phyloP scores from a whole-genome alignment of 1,140 invertebrate genomes.

The Caerostris darwini region DNA sequence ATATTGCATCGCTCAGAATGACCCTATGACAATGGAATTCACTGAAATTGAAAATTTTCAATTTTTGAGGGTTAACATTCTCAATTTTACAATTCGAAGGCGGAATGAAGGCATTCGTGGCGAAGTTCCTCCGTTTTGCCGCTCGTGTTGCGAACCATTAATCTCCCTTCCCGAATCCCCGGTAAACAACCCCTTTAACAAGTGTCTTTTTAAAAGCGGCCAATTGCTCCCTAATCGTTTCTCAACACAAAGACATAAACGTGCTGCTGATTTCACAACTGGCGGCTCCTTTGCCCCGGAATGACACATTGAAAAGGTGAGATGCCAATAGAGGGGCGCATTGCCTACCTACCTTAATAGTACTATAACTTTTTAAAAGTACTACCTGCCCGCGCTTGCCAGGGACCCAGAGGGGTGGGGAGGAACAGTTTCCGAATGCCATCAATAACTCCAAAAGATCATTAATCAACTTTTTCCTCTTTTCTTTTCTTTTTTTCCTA shows the following conservation, averaged over 20 bases:
- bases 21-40: too few species aligned
- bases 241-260: conserved; percentile 58
- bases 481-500: neutral
- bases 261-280: conserved; percentile 15
- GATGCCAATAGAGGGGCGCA: conserved; percentile 29
- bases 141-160: conserved; percentile 35
- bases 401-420: neutral
- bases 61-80: too few species aligned
- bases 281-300: neutral
- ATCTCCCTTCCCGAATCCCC: conserved; percentile 5
- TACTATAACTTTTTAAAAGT: conserved; percentile 51
- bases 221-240: conserved; percentile 47
- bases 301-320: conserved; percentile 18
- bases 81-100: too few species aligned
- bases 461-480: conserved; percentile 65
- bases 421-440: conserved; percentile 62
- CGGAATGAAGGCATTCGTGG: neutral
- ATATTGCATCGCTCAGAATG: too few species aligned
- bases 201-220: conserved; percentile 51
- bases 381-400: conserved; percentile 63
- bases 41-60: too few species aligned
- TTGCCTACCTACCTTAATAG: conserved; percentile 46
- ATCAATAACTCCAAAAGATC: conserved; percentile 75
- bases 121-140: neutral
- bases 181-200: conserved; percentile 70